phyloP scores from a whole-genome alignment of 2,888 invertebrate genomes.

The Mythimna lalbum region DNA sequence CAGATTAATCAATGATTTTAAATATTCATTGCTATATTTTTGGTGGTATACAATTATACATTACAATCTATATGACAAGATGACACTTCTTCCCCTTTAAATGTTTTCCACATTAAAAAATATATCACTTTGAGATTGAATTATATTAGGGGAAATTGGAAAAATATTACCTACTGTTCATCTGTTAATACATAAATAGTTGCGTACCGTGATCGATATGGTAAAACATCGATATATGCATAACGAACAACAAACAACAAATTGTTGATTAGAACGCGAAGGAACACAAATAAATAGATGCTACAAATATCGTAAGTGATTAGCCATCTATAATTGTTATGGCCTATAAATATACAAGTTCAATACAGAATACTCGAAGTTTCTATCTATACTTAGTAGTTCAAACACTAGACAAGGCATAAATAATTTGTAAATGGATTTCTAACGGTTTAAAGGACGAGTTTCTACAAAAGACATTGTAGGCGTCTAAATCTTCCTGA shows the following conservation, averaged over 20 bases:
- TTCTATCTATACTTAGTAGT: background rate
- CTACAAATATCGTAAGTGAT: background rate
- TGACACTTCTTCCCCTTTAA: no score
- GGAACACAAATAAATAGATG: background rate
- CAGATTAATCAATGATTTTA: background rate
- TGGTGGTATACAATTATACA: no score
- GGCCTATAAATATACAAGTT: slow-evolving; percentile 5
- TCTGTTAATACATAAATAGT: background rate
- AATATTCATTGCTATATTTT: no score
- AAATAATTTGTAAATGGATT: slow-evolving; percentile 38
- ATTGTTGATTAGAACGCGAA: slow-evolving; percentile 22
- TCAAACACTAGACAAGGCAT: background rate
- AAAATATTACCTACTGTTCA: background rate
- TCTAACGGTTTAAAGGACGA: slow-evolving; percentile 13
- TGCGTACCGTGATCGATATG: background rate
- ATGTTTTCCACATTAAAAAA: background rate
- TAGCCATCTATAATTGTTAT: background rate
- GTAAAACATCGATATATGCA: slow-evolving; percentile 7
- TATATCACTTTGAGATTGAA: background rate
- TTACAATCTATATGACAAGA: no score
- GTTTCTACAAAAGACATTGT: slow-evolving; percentile 32
- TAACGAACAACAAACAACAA: slow-evolving; percentile 18
- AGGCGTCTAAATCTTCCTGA: slow-evolving; percentile 30
- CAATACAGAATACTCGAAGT: background rate
- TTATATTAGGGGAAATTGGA: background rate